Evolutionary conservation across 2,888 invertebrate species (phyloP).

Genomic region (Himalopsyche kuldschensis): DNA sequence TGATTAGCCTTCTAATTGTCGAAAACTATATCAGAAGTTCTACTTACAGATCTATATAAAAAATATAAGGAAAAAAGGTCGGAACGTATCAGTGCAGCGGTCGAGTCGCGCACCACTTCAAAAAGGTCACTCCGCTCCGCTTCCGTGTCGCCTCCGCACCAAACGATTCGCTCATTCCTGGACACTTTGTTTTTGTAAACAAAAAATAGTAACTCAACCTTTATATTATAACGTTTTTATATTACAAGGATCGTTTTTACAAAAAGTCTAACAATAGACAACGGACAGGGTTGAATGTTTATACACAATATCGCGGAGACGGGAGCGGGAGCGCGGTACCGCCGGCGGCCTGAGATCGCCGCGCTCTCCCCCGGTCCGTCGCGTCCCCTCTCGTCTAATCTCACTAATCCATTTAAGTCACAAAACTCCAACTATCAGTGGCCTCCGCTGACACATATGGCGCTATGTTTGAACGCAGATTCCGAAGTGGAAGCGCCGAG

Average conservation of each 20-base stretch:
- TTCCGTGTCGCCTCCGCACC: constrained; percentile 6
- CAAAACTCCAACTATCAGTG: constrained; percentile 10
- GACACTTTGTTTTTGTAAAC: constrained; percentile 2
- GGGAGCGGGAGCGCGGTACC: not conserved
- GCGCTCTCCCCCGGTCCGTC: not conserved
- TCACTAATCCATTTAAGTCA: constrained; percentile 37
- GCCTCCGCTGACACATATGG: not conserved
- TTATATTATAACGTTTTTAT: constrained; percentile 28
- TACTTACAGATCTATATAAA: constrained; percentile 40
- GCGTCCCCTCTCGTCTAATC: constrained; percentile 2
- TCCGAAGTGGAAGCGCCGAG: not conserved
- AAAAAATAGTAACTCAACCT: constrained; percentile 32
- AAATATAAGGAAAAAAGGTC: constrained; percentile 34
- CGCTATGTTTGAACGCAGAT: not conserved
- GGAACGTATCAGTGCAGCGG: constrained; percentile 28
- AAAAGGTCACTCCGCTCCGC: not conserved
- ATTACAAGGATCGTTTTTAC: constrained; percentile 30
- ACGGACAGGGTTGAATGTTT: constrained; percentile 9
- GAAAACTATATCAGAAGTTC: constrained; percentile 38
- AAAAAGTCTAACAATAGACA: constrained; percentile 34
- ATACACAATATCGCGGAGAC: not conserved
- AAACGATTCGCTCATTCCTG: constrained; percentile 22
- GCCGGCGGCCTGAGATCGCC: not conserved
- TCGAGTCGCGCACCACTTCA: not conserved
- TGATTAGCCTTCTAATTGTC: constrained; percentile 27